Evolutionary conservation across 1,140 invertebrate genomes (phyloP), one percentile per base, ranked within the genome.

Genomic region (Leptinotarsa undecemlineata): DNA sequence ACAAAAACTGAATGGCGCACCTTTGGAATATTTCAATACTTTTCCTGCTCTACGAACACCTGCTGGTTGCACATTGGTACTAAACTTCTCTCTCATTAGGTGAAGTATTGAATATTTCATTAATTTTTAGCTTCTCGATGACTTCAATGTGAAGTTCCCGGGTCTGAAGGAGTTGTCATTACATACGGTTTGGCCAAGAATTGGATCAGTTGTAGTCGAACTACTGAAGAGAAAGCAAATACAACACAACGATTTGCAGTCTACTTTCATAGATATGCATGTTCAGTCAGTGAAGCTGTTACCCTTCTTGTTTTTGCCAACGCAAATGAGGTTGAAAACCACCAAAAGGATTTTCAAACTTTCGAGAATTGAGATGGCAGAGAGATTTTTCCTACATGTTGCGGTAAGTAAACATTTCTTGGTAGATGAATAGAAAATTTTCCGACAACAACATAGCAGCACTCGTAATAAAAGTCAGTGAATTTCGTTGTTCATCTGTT

Each of bases 351-450:
- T 23, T 6, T 20, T 26, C 17, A 67, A 67, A 42, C 64, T 67
- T 8, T 33, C 23, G 8, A 67, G 64, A 42, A 23, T 26, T 17
- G 64, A 67, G 4, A 67, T 42, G 64, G 64, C 64, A 13, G 64
- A 67, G 8, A 67, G 64, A 23, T 67, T 67, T 17, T 67, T 67
- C 64, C 21, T 67, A 42, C 64, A 67, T 13, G 64, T 67, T 13
- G 20, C 42, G 5, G 64, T 67, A 26, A 67, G 64, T 23, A 6
- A 13, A 5, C 20, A n/a, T 67, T 33, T 26, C 0, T 63, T 19
- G 20, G 23, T 63, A 19, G 14, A 61, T 61, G 6, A 42, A 42
- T 42, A 42, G 8, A 42, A 42, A 11, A 11, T 8, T 42, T 42
- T 11, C 11, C 8, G 33, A 42, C 33, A 8, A 11, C 33, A 42